Evolutionary conservation across 2,888 invertebrate genomes (phyloP), one percentile per base, ranked within the genome.

Genomic region (Drosophila formosana): DNA sequence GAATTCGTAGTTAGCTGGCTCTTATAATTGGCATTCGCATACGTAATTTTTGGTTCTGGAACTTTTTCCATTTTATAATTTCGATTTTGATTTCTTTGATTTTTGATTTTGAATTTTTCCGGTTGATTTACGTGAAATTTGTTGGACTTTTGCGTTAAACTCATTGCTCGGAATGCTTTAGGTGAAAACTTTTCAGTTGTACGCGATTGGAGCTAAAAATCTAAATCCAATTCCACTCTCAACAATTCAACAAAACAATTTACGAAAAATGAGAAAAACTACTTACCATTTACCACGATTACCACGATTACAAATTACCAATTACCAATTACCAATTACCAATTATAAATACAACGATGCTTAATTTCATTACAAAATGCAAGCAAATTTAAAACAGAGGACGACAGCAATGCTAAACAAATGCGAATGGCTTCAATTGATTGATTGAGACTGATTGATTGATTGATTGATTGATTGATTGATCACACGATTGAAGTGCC

Each of bases 161-260:
- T 84, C 83, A 82, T 89, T 89, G 85, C 89, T 89, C 89, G 85
- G 85, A 85, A 85, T 85, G 85, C 89, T 86, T 88, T 84, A 88
- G 89, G 89, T 83, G 89, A 83, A 63, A 66, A 78, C 76, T 72
- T 78, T 73, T 81, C 63, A 73, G 77, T 85, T 82, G 47, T 75
- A 75, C 56, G 62, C 65, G 75, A 75, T 79, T 76, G 75, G 70
- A 76, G 75, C 80, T 76, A 49, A 80, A 77, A 45, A 18, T 41
- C 43, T 26, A 64, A 46, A 50, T 58, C 43, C 58, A 49, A 63
- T 63, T 62, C 58, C 63, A 63, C 63, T 63, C 25, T 46, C 13
- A 47, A 57, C 28, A 47, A 47, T n/a, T 56, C 13, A 57, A 43
- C 9, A n/a, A 32, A 39, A 39, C 39, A 49, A 47, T 18, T 28